phyloP scores from a whole-genome alignment of 2,113 vertebrate species.

The Diadophis punctatus region DNA sequence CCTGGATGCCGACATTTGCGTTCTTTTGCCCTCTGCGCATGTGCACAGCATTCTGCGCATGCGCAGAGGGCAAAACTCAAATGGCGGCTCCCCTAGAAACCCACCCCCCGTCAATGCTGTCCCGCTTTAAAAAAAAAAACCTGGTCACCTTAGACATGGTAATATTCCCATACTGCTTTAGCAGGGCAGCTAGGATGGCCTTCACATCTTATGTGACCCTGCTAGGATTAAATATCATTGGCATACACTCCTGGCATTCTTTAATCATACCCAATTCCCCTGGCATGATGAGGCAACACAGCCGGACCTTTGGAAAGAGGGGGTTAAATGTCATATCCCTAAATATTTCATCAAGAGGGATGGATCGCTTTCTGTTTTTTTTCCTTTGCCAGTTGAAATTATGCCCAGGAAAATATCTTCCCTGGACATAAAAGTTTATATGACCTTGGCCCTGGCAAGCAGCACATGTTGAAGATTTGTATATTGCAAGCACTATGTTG shows the following conservation, averaged over 20 bases:
- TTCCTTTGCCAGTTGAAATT: neutral
- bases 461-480: neutral
- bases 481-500: neutral
- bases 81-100: too few species aligned
- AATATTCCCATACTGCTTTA: neutral
- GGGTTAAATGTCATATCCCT: neutral
- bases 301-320: neutral
- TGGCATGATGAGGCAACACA: neutral
- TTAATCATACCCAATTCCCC: neutral
- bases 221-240: neutral
- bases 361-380: neutral
- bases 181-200: neutral
- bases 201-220: neutral
- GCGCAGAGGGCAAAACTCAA: too few species aligned
- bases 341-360: neutral
- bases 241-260: neutral
- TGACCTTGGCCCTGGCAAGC: neutral
- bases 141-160: too few species aligned
- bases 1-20: too few species aligned
- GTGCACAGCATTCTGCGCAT: too few species aligned
- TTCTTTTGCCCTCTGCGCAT: too few species aligned
- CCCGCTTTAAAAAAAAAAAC: too few species aligned
- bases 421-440: neutral
- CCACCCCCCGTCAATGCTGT: too few species aligned
- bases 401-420: neutral